Evolutionary conservation across 1,140 invertebrate species (phyloP).

Genomic region (Eueides isabella): DNA sequence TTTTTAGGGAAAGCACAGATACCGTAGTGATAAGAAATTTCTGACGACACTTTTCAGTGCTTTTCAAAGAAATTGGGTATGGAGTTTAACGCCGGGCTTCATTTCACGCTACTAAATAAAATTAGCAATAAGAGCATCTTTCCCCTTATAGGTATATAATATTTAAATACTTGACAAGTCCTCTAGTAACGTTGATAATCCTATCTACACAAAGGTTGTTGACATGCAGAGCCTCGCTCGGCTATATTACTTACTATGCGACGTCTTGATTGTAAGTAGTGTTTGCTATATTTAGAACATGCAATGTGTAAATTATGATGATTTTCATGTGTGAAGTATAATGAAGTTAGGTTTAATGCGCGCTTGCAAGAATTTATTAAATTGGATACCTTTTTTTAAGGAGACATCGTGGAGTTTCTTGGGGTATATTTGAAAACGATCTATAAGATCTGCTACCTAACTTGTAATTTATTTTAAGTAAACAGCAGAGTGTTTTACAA

Average conservation of each 20-base stretch:
- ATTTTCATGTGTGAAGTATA: neutral
- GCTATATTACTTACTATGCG: constrained; percentile 13
- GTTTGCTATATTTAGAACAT: constrained; percentile 19
- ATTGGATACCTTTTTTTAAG: neutral
- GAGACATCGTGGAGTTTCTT: neutral
- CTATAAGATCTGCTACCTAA: no score
- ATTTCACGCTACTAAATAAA: no score
- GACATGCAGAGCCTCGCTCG: constrained; percentile 18
- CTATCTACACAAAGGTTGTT: constrained; percentile 23
- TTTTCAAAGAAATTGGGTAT: no score
- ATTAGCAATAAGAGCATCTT: no score
- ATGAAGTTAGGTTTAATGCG: neutral
- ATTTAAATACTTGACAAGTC: neutral
- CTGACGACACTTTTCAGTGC: no score
- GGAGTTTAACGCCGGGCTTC: no score
- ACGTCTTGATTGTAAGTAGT: constrained; percentile 26
- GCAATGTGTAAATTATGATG: constrained; percentile 15
- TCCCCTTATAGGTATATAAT: neutral
- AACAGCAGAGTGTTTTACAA: neutral
- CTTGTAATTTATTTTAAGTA: neutral
- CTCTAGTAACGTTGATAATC: neutral
- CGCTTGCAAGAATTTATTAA: neutral
- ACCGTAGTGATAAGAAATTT: no score
- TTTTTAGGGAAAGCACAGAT: no score
- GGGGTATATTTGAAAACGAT: no score